Base-by-base conservation (phyloP, 2,888 invertebrate species). In the Agrochola litura region DNA sequence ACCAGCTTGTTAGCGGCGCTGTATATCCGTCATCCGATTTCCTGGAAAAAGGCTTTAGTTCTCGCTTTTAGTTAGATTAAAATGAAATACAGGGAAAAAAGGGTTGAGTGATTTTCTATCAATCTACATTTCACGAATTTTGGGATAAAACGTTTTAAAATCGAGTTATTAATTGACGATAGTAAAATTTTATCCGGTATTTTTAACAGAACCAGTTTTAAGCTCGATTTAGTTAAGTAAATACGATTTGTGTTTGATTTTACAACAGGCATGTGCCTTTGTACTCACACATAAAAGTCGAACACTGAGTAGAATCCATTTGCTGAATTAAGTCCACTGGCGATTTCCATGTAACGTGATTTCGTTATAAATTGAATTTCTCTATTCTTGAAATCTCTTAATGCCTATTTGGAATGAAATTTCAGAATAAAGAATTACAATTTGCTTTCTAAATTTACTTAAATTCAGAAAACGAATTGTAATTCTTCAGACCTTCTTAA, bases 11-110 rank as follows among this genome's bases (percentile, higher is more conserved):
- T 77, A 82, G 83, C 30, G 25, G 22, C 46, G 30, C 61, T 63
- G 41, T 82, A 54, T 76, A 76, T 82, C 72, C 82, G 72, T 72
- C 60, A 58, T 41, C 25, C 64, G 74, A 66, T 70, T 85, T 82
- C 25, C 61, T 49, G 77, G 43, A 43, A 76, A 72, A 69, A 22
- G 30, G 65, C 66, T n/a, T 76, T 76, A 76, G 69, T 67, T 63
- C 56, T 46, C 52, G 56, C 56, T 76, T 76, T 85, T 74, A 81
- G 60, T 69, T 73, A 65, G 56, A 66, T 46, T 70, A 54, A 82
- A 83, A 85, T 54, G 46, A 65, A 78, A 65, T 82, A 64, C 54
- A 25, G n/a, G 22, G 10, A 43, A 64, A 73, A 80, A 60, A 12
- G 9, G 19, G 54, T 52, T 12, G 43, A 46, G 8, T 56, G 37